Base-by-base conservation (phyloP, 2,113 vertebrate genomes). In the Electrona antarctica region DNA sequence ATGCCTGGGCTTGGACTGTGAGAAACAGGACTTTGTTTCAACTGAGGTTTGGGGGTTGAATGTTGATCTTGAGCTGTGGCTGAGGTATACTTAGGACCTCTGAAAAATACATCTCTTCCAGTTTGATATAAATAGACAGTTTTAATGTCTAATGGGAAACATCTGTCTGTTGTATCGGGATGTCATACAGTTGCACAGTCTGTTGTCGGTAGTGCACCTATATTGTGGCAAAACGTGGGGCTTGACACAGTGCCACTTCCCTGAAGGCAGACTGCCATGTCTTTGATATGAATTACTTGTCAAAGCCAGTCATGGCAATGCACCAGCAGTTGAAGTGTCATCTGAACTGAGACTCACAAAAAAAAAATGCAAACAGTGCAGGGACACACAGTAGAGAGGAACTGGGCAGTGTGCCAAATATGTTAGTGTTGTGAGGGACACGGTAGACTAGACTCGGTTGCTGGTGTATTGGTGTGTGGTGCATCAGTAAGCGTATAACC, bases 221-320 rank as follows among this genome's bases (percentile, higher is more conserved):
- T n/a, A n/a, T n/a, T n/a, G 29, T 33, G 29, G 29, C 65, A 63
- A 21, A 69, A 62, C 15, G 51, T 68, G 29, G 64, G 51, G 70
- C 64, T 68, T 76, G 74, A 81, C 61, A 72, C 71, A 21, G 61
- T 58, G 60, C 13, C 60, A 50, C 52, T 54, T 79, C 81, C 59
- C 52, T 8, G 13, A 8, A 13, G 69, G 67, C 60, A 54, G 71
- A 78, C 83, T 85, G 80, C 29, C 8, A 54, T 67, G 72, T 33
- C 29, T 65, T 67, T 84, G 72, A 67, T 73, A 78, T 78, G 69
- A 88, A 78, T 84, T 83, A 85, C 73, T 82, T 83, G 74, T 80
- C 77, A 80, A 80, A 85, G 81, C 72, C n/a, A n/a, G n/a, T n/a
- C n/a, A n/a, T 62, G 21, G 64, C 64, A 74, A 70, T 70, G 48